A percentile compares a stretch with the other conserved stretches of the same genome.
These are phyloP conservation scores for Megalops atlanticus DNA, from an alignment of 2,113 vertebrate genomes.

Conservation along the genomic window DNA sequence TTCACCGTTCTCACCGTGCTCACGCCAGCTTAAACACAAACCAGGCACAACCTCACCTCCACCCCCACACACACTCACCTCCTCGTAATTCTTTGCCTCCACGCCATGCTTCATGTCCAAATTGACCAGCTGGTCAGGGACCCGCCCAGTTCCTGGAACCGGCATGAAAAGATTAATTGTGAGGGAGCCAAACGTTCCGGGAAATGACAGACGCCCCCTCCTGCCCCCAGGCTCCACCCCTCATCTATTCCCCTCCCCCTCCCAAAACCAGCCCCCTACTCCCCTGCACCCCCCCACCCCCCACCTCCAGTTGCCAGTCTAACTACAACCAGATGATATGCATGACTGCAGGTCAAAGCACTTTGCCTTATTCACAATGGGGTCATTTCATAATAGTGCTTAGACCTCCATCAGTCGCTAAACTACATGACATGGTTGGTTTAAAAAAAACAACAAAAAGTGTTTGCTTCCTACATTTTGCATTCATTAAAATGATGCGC, in stretches of 20 bases:
- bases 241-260: constrained; percentile 53
- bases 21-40: neutral
- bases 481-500: too few relatives aligned
- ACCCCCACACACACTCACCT: constrained; percentile 72
- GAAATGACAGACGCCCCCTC: constrained; percentile 64
- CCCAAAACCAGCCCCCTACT: constrained; percentile 35
- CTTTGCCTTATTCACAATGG: too few relatives aligned
- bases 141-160: constrained; percentile 85
- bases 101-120: constrained; percentile 99
- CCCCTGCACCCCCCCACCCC: neutral
- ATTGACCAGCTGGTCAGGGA: constrained; percentile 92
- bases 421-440: too few relatives aligned
- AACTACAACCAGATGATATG: neutral
- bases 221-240: constrained; percentile 33
- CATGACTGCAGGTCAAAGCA: too few relatives aligned
- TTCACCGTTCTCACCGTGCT: neutral
- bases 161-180: constrained; percentile 73
- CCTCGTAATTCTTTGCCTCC: constrained; percentile 98
- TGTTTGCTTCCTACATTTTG: too few relatives aligned
- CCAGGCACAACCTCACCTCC: neutral
- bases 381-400: too few relatives aligned
- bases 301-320: neutral
- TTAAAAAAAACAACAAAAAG: too few relatives aligned
- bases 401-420: too few relatives aligned
- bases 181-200: constrained; percentile 65